phyloP scores from a whole-genome alignment of 2,113 vertebrate species.

The Emydocephalus ijimae region DNA sequence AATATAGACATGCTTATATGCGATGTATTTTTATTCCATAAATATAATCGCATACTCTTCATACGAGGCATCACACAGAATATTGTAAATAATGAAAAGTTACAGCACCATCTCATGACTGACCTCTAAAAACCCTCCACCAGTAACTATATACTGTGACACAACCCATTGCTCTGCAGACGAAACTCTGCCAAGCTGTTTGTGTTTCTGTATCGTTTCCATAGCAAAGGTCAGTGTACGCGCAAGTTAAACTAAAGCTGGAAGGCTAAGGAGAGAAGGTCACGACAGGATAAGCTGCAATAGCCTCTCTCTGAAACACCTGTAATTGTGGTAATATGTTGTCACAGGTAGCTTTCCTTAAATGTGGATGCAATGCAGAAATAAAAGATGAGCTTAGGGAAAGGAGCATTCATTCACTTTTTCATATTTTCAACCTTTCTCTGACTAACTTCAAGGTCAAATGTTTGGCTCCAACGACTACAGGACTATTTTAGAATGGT shows the following conservation, averaged over 20 bases:
- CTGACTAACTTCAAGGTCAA: not conserved
- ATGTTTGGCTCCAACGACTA: not conserved
- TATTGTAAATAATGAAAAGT: slow-evolving; percentile 48
- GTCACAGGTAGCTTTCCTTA: slow-evolving; percentile 15
- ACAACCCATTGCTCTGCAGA: slow-evolving; percentile 68
- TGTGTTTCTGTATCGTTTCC: slow-evolving; percentile 88
- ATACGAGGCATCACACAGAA: slow-evolving; percentile 27
- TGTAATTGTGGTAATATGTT: slow-evolving; percentile 36
- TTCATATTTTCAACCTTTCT: not conserved
- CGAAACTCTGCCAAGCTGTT: slow-evolving; percentile 81
- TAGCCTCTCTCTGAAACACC: slow-evolving; percentile 46
- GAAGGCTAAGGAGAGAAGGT: slow-evolving; percentile 80
- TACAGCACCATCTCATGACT: slow-evolving; percentile 48
- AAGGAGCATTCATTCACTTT: not conserved
- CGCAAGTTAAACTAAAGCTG: slow-evolving; percentile 80
- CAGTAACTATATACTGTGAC: slow-evolving; percentile 74
- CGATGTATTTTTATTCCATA: not conserved
- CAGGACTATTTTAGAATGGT: not conserved
- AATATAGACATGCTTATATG: not conserved
- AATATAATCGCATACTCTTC: not conserved
- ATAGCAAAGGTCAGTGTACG: slow-evolving; percentile 84
- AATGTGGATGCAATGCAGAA: not conserved
- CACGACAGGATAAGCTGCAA: slow-evolving; percentile 67
- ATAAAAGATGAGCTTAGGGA: not conserved
- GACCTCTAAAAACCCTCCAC: slow-evolving; percentile 64